phyloP scores from a whole-genome alignment of 1,140 invertebrate species.

The Cecropterus lyciades region DNA sequence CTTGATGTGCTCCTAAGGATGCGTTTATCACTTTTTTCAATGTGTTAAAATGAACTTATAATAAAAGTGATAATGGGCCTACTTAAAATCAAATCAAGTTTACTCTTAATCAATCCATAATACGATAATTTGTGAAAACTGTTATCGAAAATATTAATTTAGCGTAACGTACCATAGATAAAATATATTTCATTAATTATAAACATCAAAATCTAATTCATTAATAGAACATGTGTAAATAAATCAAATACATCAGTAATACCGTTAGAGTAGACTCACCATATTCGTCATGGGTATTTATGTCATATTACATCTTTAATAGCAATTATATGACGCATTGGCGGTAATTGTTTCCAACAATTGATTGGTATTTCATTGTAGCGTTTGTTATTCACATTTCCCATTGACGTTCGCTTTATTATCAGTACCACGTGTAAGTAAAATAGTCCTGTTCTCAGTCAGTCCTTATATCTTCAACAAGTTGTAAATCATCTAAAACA shows the following conservation, averaged over 20 bases:
- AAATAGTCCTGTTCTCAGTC: constrained; percentile 15
- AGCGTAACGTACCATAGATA: no score
- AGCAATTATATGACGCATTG: constrained; percentile 4
- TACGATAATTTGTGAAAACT: no score
- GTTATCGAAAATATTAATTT: no score
- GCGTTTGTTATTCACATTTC: background rate
- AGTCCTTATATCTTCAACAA: constrained; percentile 15
- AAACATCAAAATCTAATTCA: no score
- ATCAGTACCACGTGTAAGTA: constrained; percentile 15
- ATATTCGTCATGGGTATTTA: constrained; percentile 39
- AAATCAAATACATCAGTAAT: no score
- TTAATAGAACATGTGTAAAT: no score
- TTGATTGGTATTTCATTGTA: background rate
- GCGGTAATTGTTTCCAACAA: constrained; percentile 1
- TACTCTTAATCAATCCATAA: no score
- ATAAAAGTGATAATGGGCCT: no score
- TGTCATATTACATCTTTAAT: constrained; percentile 19
- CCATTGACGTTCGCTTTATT: constrained; percentile 7
- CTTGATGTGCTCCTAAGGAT: constrained; percentile 36
- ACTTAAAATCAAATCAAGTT: no score
- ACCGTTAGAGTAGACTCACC: no score
- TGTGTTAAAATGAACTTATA: no score
- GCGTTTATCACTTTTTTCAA: constrained; percentile 1
- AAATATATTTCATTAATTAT: no score
- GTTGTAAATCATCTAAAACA: constrained; percentile 33